Evolutionary conservation across 2,888 invertebrate genomes (phyloP).

Genomic region (Azorinus chamasolen): DNA sequence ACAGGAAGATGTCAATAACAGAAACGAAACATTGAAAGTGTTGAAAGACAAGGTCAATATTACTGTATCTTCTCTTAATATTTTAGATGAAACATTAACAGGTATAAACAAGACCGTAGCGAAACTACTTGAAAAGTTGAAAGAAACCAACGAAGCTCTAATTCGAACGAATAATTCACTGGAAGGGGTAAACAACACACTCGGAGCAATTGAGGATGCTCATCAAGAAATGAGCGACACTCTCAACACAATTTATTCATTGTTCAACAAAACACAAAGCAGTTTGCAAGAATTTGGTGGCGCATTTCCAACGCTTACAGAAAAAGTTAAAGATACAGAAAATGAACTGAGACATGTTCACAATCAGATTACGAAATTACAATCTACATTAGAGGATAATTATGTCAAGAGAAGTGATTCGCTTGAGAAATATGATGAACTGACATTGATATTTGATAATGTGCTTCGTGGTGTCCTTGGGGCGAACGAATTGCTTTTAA

Average conservation of each 20-base stretch:
- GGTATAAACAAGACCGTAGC: constrained; percentile 17
- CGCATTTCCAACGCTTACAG: constrained; percentile 49
- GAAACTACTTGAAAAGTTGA: constrained; percentile 16
- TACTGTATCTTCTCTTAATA: constrained; percentile 21
- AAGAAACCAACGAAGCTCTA: constrained; percentile 30
- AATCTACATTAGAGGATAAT: background rate
- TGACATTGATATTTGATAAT: background rate
- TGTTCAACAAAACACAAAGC: constrained; percentile 27
- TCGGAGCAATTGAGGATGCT: constrained; percentile 28
- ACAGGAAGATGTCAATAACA: constrained; percentile 27
- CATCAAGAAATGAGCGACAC: constrained; percentile 7
- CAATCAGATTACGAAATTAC: constrained; percentile 5
- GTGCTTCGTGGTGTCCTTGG: background rate
- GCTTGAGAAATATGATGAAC: background rate
- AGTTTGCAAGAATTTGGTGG: constrained; percentile 27
- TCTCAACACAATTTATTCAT: constrained; percentile 19
- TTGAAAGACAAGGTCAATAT: constrained; percentile 30
- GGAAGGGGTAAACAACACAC: constrained; percentile 20
- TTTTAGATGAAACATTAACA: constrained; percentile 26
- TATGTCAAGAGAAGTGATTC: background rate
- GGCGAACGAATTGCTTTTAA: background rate
- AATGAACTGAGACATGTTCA: constrained; percentile 12
- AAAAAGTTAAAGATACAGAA: constrained; percentile 21
- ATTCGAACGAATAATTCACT: constrained; percentile 33
- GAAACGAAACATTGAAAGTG: constrained; percentile 45